phyloP scores from a whole-genome alignment of 2,888 invertebrate species.

The Oligia fasciuncula region DNA sequence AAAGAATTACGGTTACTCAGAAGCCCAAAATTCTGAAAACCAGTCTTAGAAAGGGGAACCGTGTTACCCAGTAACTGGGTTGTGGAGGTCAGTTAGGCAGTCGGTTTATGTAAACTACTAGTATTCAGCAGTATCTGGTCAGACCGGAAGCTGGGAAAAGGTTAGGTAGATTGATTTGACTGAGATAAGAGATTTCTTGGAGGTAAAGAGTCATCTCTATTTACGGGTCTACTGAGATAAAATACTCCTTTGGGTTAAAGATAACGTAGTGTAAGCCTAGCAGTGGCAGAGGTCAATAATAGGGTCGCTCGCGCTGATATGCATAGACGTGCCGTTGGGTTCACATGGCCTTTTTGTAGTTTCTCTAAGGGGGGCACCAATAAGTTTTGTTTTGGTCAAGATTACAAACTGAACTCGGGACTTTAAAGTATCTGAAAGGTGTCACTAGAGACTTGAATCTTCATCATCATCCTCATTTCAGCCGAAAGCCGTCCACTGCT shows the following conservation, averaged over 20 bases:
- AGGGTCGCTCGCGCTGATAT: not conserved
- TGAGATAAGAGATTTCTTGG: not conserved
- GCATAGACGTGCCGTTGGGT: not conserved
- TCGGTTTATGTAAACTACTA: not conserved
- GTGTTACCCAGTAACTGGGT: not conserved
- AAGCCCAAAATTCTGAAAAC: not conserved
- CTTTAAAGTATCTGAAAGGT: not conserved
- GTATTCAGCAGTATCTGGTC: not conserved
- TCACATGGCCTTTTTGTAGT: not conserved
- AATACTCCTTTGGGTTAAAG: not conserved
- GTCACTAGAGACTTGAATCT: not conserved
- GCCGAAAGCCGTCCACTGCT: not conserved
- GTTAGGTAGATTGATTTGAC: not conserved
- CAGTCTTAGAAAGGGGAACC: not conserved
- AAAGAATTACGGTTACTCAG: not conserved
- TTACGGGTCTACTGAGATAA: not conserved
- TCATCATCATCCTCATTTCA: not conserved
- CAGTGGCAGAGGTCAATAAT: constrained; percentile 1
- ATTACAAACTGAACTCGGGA: not conserved
- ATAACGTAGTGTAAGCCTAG: constrained; percentile 1
- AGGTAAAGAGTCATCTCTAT: constrained; percentile 7
- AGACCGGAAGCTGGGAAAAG: not conserved
- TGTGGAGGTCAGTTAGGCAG: not conserved
- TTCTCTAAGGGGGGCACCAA: too few species aligned
- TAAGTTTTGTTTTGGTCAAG: not conserved